phyloP scores from a whole-genome alignment of 2,797 vertebrate genomes.

The Pterois miles region DNA sequence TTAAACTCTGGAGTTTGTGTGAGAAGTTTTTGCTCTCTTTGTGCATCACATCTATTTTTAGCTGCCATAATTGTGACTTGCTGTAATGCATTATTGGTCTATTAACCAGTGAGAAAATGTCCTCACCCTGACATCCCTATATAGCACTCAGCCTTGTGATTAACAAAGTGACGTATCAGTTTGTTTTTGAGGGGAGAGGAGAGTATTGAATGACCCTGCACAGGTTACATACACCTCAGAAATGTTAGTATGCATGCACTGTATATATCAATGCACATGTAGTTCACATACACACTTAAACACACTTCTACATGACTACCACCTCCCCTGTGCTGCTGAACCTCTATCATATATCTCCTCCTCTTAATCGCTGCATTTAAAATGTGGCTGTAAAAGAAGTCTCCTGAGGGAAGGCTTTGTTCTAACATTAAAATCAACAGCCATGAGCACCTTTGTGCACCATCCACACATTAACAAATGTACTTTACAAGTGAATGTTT shows the following conservation, averaged over 20 bases:
- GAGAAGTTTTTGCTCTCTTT: no score
- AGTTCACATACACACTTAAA: background rate
- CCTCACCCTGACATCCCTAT: no score
- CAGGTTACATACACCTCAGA: no score
- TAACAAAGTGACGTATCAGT: background rate
- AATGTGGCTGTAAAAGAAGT: constrained; percentile 13
- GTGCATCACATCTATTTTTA: no score
- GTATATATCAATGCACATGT: background rate
- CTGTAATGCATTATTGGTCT: background rate
- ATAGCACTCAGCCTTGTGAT: background rate
- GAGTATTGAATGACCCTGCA: background rate
- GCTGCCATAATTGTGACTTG: background rate
- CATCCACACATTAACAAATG: background rate
- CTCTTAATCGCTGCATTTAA: background rate
- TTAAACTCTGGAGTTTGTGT: no score
- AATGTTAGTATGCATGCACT: background rate
- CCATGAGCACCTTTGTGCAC: background rate
- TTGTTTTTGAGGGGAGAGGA: background rate
- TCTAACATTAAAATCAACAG: constrained; percentile 2
- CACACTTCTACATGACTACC: background rate
- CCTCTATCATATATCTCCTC: background rate
- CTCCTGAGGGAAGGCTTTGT: background rate
- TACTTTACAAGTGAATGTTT: background rate
- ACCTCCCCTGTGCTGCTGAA: no score
- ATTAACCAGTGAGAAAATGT: no score